Evolutionary conservation across 2,888 invertebrate genomes (phyloP).

Genomic region (Zootermopsis nevadensis): DNA sequence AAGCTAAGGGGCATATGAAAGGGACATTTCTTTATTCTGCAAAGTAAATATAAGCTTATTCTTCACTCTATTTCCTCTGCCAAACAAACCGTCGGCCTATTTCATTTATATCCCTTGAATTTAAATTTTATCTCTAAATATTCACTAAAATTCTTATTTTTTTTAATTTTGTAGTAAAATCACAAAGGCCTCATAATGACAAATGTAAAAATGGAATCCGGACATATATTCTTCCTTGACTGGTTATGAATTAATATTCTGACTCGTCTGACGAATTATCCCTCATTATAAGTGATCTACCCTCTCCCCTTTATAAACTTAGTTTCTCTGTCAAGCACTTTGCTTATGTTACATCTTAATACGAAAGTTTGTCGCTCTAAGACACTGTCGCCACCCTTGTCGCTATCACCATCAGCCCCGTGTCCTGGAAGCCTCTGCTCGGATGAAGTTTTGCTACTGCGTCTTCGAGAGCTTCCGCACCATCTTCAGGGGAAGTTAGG

Average conservation of each 20-base stretch:
- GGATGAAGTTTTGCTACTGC: background rate
- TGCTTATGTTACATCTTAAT: constrained; percentile 40
- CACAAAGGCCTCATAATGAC: no score
- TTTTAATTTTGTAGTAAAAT: no score
- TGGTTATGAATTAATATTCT: background rate
- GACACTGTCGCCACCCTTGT: constrained; percentile 19
- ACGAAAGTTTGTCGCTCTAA: constrained; percentile 35
- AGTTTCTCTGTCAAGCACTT: constrained; percentile 14
- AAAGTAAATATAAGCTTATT: no score
- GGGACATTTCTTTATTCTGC: no score
- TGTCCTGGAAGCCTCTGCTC: constrained; percentile 26
- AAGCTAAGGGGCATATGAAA: no score
- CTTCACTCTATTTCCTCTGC: no score
- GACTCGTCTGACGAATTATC: constrained; percentile 20
- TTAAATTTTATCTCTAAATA: no score
- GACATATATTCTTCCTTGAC: background rate
- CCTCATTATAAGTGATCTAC: constrained; percentile 10
- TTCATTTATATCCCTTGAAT: no score
- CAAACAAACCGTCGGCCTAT: no score
- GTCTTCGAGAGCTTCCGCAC: background rate
- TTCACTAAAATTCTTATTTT: no score
- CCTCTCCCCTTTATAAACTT: constrained; percentile 9
- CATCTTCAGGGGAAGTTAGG: background rate
- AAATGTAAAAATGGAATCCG: no score
- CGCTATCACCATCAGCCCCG: constrained; percentile 33